phyloP scores from a whole-genome alignment of 2,113 vertebrate genomes.

The Myxocyprinus asiaticus region DNA sequence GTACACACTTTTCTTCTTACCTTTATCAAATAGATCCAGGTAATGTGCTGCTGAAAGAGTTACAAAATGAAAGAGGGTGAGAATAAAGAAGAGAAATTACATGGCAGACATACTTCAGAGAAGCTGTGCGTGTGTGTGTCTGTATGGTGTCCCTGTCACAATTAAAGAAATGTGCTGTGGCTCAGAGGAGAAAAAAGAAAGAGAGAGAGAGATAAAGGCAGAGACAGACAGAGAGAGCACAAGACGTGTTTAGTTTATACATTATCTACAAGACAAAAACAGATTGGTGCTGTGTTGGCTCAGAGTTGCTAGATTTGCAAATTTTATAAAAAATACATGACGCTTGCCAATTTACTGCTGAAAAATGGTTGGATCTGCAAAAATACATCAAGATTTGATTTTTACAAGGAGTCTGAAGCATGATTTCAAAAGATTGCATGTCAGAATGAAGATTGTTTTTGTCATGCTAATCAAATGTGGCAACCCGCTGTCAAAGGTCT shows the following conservation, averaged over 20 bases:
- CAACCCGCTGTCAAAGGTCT: background rate
- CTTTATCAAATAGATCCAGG: constrained; percentile 78
- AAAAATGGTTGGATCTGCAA: background rate
- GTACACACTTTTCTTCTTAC: constrained; percentile 53
- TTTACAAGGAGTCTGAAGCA: constrained; percentile 18
- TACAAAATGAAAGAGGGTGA: constrained; percentile 22
- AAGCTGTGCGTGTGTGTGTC: background rate
- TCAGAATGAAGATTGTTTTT: background rate
- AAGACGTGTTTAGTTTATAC: constrained; percentile 21
- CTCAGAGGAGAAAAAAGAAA: background rate
- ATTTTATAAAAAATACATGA: constrained; percentile 28
- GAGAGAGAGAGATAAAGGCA: constrained; percentile 8
- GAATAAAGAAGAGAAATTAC: constrained; percentile 33
- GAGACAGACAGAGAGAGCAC: background rate
- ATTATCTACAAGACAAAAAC: constrained; percentile 17
- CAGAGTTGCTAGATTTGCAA: background rate
- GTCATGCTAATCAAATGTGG: constrained; percentile 2
- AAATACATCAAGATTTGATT: background rate
- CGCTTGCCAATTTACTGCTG: background rate
- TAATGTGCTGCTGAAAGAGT: constrained; percentile 69
- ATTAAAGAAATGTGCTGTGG: constrained; percentile 19
- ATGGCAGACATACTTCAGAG: constrained; percentile 12
- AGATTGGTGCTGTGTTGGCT: background rate
- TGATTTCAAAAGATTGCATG: constrained; percentile 6
- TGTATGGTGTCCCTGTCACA: constrained; percentile 31